phyloP scores from a whole-genome alignment of 2,113 vertebrate genomes.

The Rhinoptilus africanus region DNA sequence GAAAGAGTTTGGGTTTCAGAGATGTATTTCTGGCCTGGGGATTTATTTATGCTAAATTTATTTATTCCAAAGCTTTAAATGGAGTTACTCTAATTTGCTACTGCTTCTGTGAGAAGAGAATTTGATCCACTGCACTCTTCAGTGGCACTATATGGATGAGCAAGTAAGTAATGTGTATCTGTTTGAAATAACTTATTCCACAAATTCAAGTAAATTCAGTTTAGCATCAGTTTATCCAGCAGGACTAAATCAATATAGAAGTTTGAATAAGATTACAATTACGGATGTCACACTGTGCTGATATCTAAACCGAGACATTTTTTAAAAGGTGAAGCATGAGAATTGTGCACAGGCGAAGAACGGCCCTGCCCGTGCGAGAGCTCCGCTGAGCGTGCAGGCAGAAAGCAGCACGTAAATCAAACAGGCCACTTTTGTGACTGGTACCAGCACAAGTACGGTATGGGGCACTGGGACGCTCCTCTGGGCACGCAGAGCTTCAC shows the following conservation, averaged over 20 bases:
- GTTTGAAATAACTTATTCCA: background rate
- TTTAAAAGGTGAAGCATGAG: background rate
- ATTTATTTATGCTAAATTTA: conserved; percentile 36
- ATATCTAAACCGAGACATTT: background rate
- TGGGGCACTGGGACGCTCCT: no score
- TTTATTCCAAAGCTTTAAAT: conserved; percentile 35
- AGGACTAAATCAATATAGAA: background rate
- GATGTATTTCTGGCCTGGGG: conserved; percentile 8
- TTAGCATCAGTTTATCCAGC: background rate
- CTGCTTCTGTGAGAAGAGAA: background rate
- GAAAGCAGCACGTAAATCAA: background rate
- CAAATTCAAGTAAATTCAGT: background rate
- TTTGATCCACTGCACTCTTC: background rate
- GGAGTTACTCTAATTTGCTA: background rate
- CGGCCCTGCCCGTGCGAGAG: rapidly evolving
- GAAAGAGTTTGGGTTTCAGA: background rate
- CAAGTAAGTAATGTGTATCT: background rate
- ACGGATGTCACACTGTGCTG: background rate
- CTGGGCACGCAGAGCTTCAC: background rate
- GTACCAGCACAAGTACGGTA: background rate
- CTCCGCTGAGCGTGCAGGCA: background rate
- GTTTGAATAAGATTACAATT: background rate
- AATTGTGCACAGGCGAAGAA: background rate
- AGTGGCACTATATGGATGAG: background rate
- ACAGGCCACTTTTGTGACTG: rapidly evolving